Base-by-base conservation (phyloP, 2,888 invertebrate species). In the Apodemia zela region DNA sequence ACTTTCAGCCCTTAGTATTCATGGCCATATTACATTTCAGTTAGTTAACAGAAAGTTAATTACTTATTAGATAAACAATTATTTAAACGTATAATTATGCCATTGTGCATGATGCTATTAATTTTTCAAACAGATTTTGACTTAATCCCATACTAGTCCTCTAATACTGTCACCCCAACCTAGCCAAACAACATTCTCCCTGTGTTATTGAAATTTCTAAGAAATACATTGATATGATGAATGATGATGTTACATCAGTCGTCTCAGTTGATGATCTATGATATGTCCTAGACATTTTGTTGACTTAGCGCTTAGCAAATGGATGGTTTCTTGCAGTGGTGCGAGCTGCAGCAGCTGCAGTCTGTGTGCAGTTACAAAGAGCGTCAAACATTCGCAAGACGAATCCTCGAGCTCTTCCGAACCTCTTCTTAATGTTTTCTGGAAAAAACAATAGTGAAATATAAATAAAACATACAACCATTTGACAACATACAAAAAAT, bases 281-380 rank as follows among this genome's bases (percentile, higher is more conserved):
- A 60, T 45, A 38, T 59, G 59, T 60, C 25, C 60, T 18, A 35
- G 35, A 59, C 21, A 18, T 38, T 8, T 59, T 35, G 45, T 45
- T 25, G 25, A 13, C 64, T 83, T 87, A 91, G 75, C 90, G 90
- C 78, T 91, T 91, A 45, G 85, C 80, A 73, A 84, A 84, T 0
- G 82, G 89, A 67, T 90, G 90, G 74, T 89, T 89, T 63, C 90
- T 82, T 15, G 89, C 89, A 63, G 84, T 85, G 45, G 87, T 85
- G 70, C 90, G 84, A 3, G 93, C 93, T 54, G 93, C 93, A 15
- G 92, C 87, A 7, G 93, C 82, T 5, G 88, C 93, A 21, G 93
- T 93, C 73, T 94, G 93, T 66, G 94, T 94, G 74, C 94, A 94
- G 82, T 94, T 94, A 82, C 94, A 94, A 59, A 94, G 92, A 7